phyloP scores from a whole-genome alignment of 2,113 vertebrate genomes.

The Rhinopithecus roxellana region DNA sequence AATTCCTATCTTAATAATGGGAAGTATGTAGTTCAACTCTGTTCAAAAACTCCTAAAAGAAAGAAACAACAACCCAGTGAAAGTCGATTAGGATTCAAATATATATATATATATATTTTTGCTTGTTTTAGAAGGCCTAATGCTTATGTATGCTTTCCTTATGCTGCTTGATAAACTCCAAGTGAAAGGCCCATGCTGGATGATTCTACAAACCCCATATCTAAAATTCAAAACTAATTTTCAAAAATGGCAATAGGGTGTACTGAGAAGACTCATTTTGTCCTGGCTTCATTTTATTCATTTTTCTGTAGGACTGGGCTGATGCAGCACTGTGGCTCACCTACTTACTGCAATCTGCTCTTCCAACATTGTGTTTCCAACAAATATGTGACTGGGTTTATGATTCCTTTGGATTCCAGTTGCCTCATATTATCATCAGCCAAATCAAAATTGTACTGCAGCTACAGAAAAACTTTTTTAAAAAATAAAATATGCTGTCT shows the following conservation, averaged over 20 bases:
- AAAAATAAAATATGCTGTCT: constrained; percentile 15
- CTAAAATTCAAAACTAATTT: constrained; percentile 68
- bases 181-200: constrained; percentile 43
- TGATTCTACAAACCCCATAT: constrained; percentile 45
- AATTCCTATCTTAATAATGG: background rate
- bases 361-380: constrained; percentile 20
- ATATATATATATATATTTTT: too few relatives aligned
- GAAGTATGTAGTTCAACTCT: background rate
- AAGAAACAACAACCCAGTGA: background rate
- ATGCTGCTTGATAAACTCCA: constrained; percentile 47
- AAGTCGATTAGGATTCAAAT: constrained; percentile 51
- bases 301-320: constrained; percentile 19
- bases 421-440: background rate
- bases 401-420: constrained; percentile 4
- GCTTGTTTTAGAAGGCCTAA: background rate
- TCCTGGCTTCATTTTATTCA: constrained; percentile 28
- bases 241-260: constrained; percentile 56
- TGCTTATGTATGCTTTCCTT: background rate
- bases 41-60: background rate
- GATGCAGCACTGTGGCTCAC: background rate
- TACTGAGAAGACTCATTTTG: constrained; percentile 43
- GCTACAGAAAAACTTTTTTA: background rate
- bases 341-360: constrained; percentile 9
- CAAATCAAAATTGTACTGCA: constrained; percentile 18
- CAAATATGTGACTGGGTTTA: background rate